Evolutionary conservation across 1,140 invertebrate genomes (phyloP), one percentile per base, ranked within the genome.

Genomic region (Heliconius himera): DNA sequence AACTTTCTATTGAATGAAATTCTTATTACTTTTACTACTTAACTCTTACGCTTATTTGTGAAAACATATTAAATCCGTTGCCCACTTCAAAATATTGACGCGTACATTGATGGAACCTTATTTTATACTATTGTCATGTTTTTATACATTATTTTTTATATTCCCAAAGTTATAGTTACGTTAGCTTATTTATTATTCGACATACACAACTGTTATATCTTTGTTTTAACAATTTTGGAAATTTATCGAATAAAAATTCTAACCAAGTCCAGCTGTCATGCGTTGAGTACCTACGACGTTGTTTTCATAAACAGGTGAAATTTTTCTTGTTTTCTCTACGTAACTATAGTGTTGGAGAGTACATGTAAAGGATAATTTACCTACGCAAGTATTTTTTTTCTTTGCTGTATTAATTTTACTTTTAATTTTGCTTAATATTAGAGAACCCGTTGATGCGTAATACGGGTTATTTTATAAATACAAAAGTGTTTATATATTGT

Each of bases 231-330:
- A 13, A 11, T 26, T 66, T 66, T 66, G 26, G 26, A 26, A 26
- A 29, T 66, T 66, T 66, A 1, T 29, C 22, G 29, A 26, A 29
- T 66, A 22, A 66, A 66, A 29, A 66, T 66, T 66, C 60, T 26
- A 66, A 29, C 8, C 60, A 66, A 66, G 60, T 66, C 22, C 22
- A 66, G 26, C 3, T 29, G 60, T 66, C 60, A 66, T 66, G 60
- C 26, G 60, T 66, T 66, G 60, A 60, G 26, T 66, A 16, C 41
- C 41, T 66, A 26, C 60, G 26, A 66, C 13, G 60, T 66, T 66
- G 60, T 73, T 54, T 80, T 77, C 75, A 74, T 77, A 73, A 80
- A 72, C 70, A 76, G 76, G 74, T 76, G 79, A 80, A 76, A 76
- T 75, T 80, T 80, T 76, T 72, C 22, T 80, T 80, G 73, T 80